Percentiles rank a stretch among this genome's conserved stretches.
These are phyloP conservation scores for Eutrigla gurnardus DNA, from an alignment of 2,797 vertebrate genomes.

Conservation along the genomic window DNA sequence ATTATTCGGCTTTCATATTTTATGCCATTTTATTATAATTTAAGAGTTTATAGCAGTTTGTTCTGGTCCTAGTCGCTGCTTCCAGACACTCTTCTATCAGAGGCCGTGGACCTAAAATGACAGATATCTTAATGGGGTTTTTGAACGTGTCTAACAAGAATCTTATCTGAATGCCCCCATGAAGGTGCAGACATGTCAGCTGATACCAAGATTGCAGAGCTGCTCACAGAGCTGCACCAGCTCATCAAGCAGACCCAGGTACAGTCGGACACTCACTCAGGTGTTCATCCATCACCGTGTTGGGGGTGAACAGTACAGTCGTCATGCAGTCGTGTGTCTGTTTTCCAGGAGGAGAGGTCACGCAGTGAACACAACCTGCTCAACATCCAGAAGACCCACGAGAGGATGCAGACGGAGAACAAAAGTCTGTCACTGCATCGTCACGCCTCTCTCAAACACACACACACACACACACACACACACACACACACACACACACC, in stretches of 20 bases:
- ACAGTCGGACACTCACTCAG: not conserved
- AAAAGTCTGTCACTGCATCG: slow-evolving; percentile 83
- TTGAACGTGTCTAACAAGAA: not conserved
- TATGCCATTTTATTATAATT: accelerated
- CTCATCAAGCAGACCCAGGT: slow-evolving; percentile 95
- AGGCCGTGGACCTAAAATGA: not conserved
- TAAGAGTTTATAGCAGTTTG: not conserved
- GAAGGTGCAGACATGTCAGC: slow-evolving; percentile 85
- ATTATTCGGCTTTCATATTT: not conserved
- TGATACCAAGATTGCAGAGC: slow-evolving; percentile 91
- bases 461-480: too few relatives aligned
- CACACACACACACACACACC: too few relatives aligned
- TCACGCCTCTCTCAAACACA: not conserved
- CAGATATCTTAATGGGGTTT: not conserved
- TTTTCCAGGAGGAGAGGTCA: slow-evolving; percentile 89
- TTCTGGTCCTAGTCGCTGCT: not conserved
- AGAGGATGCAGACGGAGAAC: slow-evolving; percentile 96
- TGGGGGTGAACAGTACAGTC: not conserved
- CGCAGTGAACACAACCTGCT: slow-evolving; percentile 94
- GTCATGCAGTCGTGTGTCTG: not conserved
- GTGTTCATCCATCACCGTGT: accelerated
- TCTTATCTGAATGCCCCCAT: not conserved
- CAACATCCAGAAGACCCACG: slow-evolving; percentile 96
- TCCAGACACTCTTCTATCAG: not conserved
- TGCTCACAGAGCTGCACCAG: slow-evolving; percentile 91